Percentiles rank a stretch among this genome's conserved stretches.
Conservation (phyloP, 2,888 invertebrate species). For the Crepidodera aurea region DNA sequence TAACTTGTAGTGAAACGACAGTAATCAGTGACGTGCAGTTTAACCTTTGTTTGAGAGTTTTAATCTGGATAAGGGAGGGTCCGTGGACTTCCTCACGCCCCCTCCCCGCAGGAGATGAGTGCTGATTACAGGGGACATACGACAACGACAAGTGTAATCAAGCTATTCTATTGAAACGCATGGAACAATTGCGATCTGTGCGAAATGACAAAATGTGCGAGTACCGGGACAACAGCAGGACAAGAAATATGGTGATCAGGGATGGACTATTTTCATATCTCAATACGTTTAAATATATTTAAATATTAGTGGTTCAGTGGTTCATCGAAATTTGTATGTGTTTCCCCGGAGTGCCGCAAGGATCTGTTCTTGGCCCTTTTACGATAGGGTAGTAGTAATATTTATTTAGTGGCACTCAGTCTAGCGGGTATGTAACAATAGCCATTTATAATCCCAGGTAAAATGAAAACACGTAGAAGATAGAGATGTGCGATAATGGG, state of each 20-base stretch:
- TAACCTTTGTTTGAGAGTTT: conserved; percentile 59
- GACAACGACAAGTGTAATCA: conserved; percentile 56
- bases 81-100: conserved; percentile 34
- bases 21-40: conserved; percentile 47
- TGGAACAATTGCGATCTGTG: conserved; percentile 46
- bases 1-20: conserved; percentile 37
- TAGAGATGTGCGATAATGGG: no score
- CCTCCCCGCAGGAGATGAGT: conserved; percentile 40
- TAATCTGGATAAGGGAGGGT: conserved; percentile 56
- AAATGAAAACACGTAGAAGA: no score
- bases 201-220: conserved; percentile 12
- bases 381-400: no score
- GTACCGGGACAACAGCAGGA: conserved; percentile 41
- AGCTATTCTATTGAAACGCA: conserved; percentile 54
- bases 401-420: no score
- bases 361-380: no score
- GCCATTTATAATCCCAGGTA: no score
- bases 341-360: no score
- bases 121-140: conserved; percentile 49
- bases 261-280: neutral
- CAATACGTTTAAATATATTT: no score
- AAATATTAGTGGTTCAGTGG: no score
- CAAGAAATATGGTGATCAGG: conserved; percentile 13
- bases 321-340: no score
- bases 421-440: no score